phyloP scores from a whole-genome alignment of 1,140 invertebrate species.

The Pomacea maculata region DNA sequence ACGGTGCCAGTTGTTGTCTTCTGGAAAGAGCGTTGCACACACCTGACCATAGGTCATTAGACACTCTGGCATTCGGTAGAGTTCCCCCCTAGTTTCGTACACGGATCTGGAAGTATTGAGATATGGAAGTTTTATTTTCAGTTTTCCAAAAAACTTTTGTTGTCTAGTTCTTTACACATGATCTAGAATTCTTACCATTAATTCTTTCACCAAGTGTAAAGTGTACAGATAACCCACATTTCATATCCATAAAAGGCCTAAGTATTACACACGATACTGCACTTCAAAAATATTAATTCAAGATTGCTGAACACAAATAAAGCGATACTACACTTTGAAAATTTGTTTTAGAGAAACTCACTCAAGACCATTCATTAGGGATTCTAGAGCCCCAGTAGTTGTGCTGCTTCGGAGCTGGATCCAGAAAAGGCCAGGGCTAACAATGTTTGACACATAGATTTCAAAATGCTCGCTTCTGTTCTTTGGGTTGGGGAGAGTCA shows the following conservation, averaged over 20 bases:
- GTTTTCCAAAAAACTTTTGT: no score
- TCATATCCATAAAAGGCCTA: no score
- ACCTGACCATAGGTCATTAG: conserved; percentile 50
- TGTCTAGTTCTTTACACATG: no score
- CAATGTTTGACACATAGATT: conserved; percentile 53
- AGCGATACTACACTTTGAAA: no score
- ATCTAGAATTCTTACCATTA: no score
- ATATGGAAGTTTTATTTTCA: no score
- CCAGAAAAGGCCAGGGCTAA: conserved; percentile 54
- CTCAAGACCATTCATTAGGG: conserved; percentile 59
- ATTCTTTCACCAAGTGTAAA: no score
- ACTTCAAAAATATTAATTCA: no score
- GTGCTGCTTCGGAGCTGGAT: conserved; percentile 44
- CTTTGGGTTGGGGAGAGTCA: conserved; percentile 31
- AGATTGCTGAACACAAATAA: no score
- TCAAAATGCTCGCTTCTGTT: conserved; percentile 38
- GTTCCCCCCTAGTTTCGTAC: conserved; percentile 14
- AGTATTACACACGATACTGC: no score
- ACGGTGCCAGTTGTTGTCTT: conserved; percentile 60
- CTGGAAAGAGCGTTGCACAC: conserved; percentile 55
- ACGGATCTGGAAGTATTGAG: neutral
- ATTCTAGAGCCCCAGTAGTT: conserved; percentile 50
- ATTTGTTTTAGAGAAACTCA: conserved; percentile 31
- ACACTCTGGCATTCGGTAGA: conserved; percentile 48
- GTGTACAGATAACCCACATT: no score